phyloP scores from a whole-genome alignment of 2,888 invertebrate species.

The Cistogaster globosa region DNA sequence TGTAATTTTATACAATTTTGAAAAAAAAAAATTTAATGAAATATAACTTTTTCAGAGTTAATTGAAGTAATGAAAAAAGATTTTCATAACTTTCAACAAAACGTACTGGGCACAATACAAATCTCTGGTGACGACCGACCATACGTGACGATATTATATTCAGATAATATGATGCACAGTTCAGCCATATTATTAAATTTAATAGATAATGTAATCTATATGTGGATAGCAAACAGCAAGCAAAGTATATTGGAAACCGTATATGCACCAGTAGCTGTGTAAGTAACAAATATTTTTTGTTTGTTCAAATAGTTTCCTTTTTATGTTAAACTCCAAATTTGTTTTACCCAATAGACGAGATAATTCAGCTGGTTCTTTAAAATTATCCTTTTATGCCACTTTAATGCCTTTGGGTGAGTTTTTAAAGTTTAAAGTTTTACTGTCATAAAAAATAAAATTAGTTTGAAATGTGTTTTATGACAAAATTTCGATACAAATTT shows the following conservation, averaged over 20 bases:
- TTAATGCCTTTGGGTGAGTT: conserved; percentile 78
- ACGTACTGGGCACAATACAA: conserved; percentile 75
- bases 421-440: too few relatives aligned
- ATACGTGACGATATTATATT: conserved; percentile 80
- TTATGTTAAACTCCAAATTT: background rate
- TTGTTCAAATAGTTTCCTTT: background rate
- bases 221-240: conserved; percentile 73
- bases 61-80: conserved; percentile 77
- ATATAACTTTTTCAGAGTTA: conserved; percentile 73
- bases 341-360: conserved; percentile 48
- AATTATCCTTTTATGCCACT: conserved; percentile 79
- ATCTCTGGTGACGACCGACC: conserved; percentile 53
- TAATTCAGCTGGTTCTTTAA: conserved; percentile 73
- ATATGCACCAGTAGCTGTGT: conserved; percentile 78
- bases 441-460: too few relatives aligned
- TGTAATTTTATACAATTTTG: too few relatives aligned
- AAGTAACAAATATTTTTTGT: conserved; percentile 46
- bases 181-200: conserved; percentile 84
- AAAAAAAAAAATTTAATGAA: too few relatives aligned
- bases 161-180: conserved; percentile 84
- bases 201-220: conserved; percentile 83
- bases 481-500: too few relatives aligned
- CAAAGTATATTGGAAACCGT: conserved; percentile 75
- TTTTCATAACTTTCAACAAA: conserved; percentile 79
- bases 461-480: too few relatives aligned